Percentiles rank a stretch among this genome's conserved stretches.
These are phyloP conservation scores for Tenrec ecaudatus DNA, from an alignment of 2,113 vertebrate species.

Conservation along the genomic window DNA sequence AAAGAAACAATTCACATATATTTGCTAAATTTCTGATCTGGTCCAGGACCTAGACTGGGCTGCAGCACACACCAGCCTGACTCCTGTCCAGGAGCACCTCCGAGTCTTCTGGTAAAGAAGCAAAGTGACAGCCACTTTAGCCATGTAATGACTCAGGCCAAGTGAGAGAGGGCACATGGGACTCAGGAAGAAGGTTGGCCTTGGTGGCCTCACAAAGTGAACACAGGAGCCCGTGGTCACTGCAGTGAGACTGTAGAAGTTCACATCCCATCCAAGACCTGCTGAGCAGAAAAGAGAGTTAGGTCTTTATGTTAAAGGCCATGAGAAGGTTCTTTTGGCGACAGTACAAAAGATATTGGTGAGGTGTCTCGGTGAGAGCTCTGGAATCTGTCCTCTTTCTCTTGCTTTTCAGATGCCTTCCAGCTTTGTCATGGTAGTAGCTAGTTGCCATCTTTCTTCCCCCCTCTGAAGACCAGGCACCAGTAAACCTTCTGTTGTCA, in stretches of 20 bases:
- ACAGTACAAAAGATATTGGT: background rate
- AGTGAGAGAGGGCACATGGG: no score
- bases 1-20: no score
- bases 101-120: background rate
- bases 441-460: background rate
- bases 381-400: background rate
- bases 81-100: background rate
- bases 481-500: no score
- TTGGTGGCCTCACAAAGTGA: background rate
- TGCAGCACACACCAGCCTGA: background rate
- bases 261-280: no score
- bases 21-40: background rate
- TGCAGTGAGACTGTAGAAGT: background rate
- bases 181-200: background rate
- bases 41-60: background rate
- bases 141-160: no score
- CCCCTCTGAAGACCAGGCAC: background rate
- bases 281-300: accelerated
- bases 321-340: background rate
- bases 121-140: no score
- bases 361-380: background rate
- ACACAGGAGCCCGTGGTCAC: no score
- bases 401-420: background rate
- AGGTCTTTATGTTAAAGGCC: background rate
- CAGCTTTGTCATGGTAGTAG: background rate